Evolutionary conservation across 2,888 invertebrate genomes (phyloP).

Genomic region (Chymomyza procnemis): DNA sequence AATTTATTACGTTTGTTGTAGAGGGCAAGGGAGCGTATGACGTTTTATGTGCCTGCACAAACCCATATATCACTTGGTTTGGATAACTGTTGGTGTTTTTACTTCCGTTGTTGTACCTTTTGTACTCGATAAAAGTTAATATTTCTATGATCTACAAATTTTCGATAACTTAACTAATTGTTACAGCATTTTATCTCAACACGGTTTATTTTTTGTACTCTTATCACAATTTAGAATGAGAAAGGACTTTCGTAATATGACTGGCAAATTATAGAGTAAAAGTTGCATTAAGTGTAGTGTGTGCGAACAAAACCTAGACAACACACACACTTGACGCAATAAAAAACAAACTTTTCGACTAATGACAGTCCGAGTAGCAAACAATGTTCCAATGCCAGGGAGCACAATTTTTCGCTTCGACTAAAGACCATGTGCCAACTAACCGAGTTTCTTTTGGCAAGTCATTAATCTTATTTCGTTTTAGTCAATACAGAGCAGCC

Average conservation of each 20-base stretch:
- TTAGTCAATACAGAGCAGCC: slow-evolving; percentile 34
- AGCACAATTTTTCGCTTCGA: neutral
- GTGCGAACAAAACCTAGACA: too few species aligned
- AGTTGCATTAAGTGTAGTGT: too few species aligned
- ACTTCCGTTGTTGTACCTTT: neutral
- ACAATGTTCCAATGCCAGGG: slow-evolving; percentile 71
- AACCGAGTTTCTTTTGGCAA: slow-evolving; percentile 45
- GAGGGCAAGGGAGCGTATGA: neutral
- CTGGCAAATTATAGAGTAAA: neutral
- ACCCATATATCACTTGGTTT: neutral
- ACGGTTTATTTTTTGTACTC: neutral
- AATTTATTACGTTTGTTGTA: slow-evolving; percentile 58
- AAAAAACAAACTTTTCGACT: slow-evolving; percentile 76
- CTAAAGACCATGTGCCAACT: neutral
- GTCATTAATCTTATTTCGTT: slow-evolving; percentile 77
- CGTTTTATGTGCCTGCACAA: neutral
- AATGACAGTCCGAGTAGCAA: slow-evolving; percentile 75
- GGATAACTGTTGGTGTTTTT: neutral
- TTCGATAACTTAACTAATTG: neutral
- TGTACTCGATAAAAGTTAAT: neutral
- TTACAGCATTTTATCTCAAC: neutral
- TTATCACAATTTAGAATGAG: neutral
- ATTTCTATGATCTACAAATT: neutral
- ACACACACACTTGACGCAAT: slow-evolving; percentile 77
- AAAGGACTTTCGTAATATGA: neutral